Percentiles rank a stretch among this genome's conserved stretches.
These are phyloP conservation scores for Montipora capitata DNA, from an alignment of 92 coral and sea anemone species.

Conservation along the genomic window DNA sequence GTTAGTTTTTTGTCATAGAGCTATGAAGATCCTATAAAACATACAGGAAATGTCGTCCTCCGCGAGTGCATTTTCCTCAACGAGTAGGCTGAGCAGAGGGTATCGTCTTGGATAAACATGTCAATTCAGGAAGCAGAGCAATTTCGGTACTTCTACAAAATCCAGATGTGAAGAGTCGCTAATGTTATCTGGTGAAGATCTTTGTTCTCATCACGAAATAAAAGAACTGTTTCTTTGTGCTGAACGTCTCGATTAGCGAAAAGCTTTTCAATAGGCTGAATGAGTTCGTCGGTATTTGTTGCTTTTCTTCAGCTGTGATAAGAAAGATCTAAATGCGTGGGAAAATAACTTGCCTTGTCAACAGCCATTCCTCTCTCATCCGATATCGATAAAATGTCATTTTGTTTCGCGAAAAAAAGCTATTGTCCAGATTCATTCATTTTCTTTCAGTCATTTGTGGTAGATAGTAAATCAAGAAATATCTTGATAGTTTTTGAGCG, in stretches of 20 bases:
- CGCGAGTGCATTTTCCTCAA: conserved; percentile 23
- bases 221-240: conserved; percentile 60
- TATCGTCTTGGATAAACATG: conserved; percentile 1
- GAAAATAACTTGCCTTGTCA: conserved; percentile 80
- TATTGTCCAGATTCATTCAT: not conserved
- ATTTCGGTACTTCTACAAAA: conserved; percentile 44
- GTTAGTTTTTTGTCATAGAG: conserved; percentile 7
- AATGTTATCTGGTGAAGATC: conserved; percentile 54
- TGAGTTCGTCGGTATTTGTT: conserved; percentile 69
- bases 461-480: not conserved
- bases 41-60: conserved; percentile 11
- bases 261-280: conserved; percentile 51
- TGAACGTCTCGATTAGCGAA: conserved; percentile 54
- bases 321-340: conserved; percentile 73
- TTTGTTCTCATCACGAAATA: conserved; percentile 56
- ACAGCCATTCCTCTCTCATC: conserved; percentile 56
- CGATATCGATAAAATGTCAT: conserved; percentile 17
- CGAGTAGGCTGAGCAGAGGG: conserved; percentile 3
- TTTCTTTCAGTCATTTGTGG: not conserved
- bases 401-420: conserved; percentile 4
- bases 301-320: conserved; percentile 77
- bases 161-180: conserved; percentile 64
- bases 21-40: conserved; percentile 27
- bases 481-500: not conserved
- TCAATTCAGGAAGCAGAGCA: conserved; percentile 57